Evolutionary conservation across 2,888 invertebrate species (phyloP), one percentile per base, ranked within the genome.

Genomic region (Dendrolimus houi): DNA sequence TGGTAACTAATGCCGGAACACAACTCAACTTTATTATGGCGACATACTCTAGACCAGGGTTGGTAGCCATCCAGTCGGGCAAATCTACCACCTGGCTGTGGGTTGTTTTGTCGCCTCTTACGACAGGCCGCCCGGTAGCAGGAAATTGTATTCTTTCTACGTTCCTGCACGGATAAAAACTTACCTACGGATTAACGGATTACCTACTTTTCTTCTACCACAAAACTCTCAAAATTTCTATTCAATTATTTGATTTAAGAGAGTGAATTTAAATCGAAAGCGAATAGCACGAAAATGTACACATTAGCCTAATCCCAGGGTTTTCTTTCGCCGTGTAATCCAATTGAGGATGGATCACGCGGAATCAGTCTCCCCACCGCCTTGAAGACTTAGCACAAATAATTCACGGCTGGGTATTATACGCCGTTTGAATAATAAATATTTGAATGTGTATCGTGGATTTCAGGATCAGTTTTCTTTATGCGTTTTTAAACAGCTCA

Each of bases 221-320:
- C 29, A 29, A 29, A 29, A 29, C 29, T 29, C 29, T 6, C 60
- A 71, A 75, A 77, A 79, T 83, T 80, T 78, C 70, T 74, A 84
- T 85, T 85, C 85, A 85, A 84, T 85, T 83, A 83, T 63, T 66
- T 69, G 74, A 72, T 73, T 79, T 77, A 72, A 70, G 65, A 60
- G 66, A 69, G 69, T 69, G 74, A 79, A 83, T 83, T 79, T 78
- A 78, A 82, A 82, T 77, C 66, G 73, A 66, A 66, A 66, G 65
- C 63, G 67, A 63, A 64, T 58, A 60, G 64, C 66, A 68, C 65
- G 60, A 66, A 72, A 68, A 72, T 68, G 74, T 73, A 68, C 68
- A 69, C 72, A 76, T 81, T 82, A 75, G 71, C 73, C 74, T 79
- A 79, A 84, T 77, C 79, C 74, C 68, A 69, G 9, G 70, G 72